Evolutionary conservation across 2,888 invertebrate genomes (phyloP).

Genomic region (Leptinotarsa rubiginosa): DNA sequence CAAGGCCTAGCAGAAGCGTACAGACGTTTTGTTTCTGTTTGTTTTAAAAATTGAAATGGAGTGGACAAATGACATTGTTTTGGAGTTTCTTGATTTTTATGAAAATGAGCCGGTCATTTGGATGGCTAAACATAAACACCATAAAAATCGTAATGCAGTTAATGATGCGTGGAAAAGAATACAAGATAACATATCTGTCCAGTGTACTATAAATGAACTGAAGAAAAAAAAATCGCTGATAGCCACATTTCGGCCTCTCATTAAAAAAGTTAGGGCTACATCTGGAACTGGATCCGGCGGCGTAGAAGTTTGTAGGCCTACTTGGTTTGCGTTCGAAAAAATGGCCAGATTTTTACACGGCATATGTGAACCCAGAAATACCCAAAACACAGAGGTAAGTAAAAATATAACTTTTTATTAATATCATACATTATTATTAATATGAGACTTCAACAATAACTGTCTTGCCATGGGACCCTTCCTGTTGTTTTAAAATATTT

Average conservation of each 20-base stretch:
- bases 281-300: constrained; percentile 38
- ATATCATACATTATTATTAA: constrained; percentile 1
- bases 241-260: constrained; percentile 67
- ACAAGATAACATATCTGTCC: background rate
- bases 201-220: background rate
- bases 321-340: constrained; percentile 67
- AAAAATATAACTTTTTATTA: constrained; percentile 5
- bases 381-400: background rate
- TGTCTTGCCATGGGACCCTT: background rate
- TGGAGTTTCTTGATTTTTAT: constrained; percentile 8
- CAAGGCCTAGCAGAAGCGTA: too few relatives aligned
- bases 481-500: background rate
- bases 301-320: constrained; percentile 59
- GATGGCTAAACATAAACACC: constrained; percentile 12
- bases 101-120: constrained; percentile 3
- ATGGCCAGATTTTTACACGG: background rate
- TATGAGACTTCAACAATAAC: constrained; percentile 7
- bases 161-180: constrained; percentile 24
- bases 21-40: background rate
- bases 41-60: background rate
- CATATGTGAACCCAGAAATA: background rate
- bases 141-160: constrained; percentile 23
- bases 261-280: constrained; percentile 46
- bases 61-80: background rate
- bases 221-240: constrained; percentile 51